Evolutionary conservation across 2,888 invertebrate species (phyloP), one percentile per base, ranked within the genome.

Genomic region (Lepidocyrtinus sp.): DNA sequence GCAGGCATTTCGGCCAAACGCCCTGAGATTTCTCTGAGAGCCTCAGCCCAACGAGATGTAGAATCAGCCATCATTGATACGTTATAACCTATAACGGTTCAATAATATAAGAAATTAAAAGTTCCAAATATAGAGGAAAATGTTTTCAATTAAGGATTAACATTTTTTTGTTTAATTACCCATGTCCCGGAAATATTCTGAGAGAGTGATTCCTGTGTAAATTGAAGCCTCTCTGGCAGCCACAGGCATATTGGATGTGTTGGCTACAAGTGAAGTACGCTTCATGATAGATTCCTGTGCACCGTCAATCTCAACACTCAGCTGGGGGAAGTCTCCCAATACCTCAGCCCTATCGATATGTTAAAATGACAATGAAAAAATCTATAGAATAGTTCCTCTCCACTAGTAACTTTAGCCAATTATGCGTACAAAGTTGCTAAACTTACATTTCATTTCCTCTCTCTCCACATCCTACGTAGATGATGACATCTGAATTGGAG

Each of bases 21-120:
- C 88, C 93, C 98, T 0, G 99, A 99, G 91, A 99, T 99, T 93
- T 99, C 99, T 91, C 99, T 93, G 90, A 99, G 92, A 87, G 99
- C 99, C 90, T 99, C 99, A 82, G 99, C 99, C 99, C 99, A 99
- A 91, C 99, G 96, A 15, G 99, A 99, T 21, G 99, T 99, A 26
- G 99, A 99, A 91, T 99, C 99, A 84, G 99, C 99, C 99, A 99
- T 99, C 99, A 99, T 99, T 87, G 99, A 97, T 63, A 99, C 99
- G 90, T 99, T 96, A 93, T 98, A 98, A 88, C 99, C 99, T 99
- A 98, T 98, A 90, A 25, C n/a, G n/a, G n/a, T n/a, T n/a, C n/a
- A n/a, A n/a, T n/a, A n/a, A n/a, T n/a, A n/a, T n/a, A n/a, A n/a
- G n/a, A n/a, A n/a, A n/a, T n/a, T n/a, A n/a, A n/a, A n/a, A n/a